Percentiles rank a stretch among this genome's conserved stretches.
phyloP scores from a whole-genome alignment of 2,888 invertebrate species.

The Spilosoma lubricipeda region DNA sequence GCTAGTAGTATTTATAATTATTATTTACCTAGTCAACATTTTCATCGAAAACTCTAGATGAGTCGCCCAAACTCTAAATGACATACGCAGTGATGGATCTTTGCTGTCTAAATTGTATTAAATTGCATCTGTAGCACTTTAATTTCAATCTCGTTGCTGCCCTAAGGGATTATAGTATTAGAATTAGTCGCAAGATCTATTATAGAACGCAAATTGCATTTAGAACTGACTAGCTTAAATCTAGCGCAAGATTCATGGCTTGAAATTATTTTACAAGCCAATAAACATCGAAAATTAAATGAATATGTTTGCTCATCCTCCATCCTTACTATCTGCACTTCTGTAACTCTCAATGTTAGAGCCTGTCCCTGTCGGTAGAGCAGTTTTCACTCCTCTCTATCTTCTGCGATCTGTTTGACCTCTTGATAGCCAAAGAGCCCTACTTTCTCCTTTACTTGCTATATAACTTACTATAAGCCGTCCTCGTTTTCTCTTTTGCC shows the following conservation, averaged over 20 bases:
- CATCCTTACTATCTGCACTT: too few species aligned
- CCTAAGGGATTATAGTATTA: conserved; percentile 23
- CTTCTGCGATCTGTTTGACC: too few species aligned
- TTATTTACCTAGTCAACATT: too few species aligned
- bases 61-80: background rate
- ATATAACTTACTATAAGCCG: too few species aligned
- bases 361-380: too few species aligned
- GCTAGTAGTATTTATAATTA: too few species aligned
- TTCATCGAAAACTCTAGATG: background rate
- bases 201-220: conserved; percentile 6
- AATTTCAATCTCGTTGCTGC: conserved; percentile 30
- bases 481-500: too few species aligned
- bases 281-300: background rate
- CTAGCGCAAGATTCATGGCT: background rate
- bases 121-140: conserved; percentile 34
- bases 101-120: conserved; percentile 11
- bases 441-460: too few species aligned
- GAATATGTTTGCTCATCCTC: background rate
- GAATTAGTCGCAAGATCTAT: conserved; percentile 16
- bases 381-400: too few species aligned
- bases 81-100: background rate
- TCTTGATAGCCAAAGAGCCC: too few species aligned
- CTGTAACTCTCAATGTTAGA: too few species aligned
- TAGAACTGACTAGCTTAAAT: background rate
- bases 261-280: background rate